Conservation (phyloP, 2,113 vertebrate genomes). For the Benitochromis conjunctus region DNA sequence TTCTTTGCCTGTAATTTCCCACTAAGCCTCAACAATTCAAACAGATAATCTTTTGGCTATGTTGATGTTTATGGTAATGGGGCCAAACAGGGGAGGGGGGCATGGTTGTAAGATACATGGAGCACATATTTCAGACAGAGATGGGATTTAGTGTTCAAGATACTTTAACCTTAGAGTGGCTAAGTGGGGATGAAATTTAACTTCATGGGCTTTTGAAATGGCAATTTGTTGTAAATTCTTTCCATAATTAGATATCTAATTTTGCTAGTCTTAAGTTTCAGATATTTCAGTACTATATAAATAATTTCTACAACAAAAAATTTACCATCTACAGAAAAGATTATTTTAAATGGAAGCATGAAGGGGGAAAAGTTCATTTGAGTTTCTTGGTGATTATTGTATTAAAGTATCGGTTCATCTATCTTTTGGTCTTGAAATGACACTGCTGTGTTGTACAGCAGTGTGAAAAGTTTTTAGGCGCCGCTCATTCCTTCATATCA, state of each 20-base stretch:
- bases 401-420: background rate
- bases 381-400: background rate
- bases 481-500: background rate
- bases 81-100: background rate
- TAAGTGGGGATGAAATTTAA: background rate
- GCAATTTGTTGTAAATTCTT: background rate
- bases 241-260: background rate
- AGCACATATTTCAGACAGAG: background rate
- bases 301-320: background rate
- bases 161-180: background rate
- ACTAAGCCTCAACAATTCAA: slow-evolving; percentile 20
- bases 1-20: background rate
- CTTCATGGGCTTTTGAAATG: background rate
- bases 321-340: background rate
- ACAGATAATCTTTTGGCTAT: slow-evolving; percentile 25
- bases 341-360: background rate
- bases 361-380: background rate
- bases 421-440: background rate
- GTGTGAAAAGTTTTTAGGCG: background rate
- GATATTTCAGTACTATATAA: background rate
- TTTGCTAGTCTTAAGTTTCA: background rate
- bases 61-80: slow-evolving; percentile 24
- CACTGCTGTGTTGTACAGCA: background rate
- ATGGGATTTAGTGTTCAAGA: background rate
- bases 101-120: background rate